These are phyloP conservation scores for Calephelis perditalis DNA, from an alignment of 2,888 invertebrate genomes.

Conservation along the genomic window DNA sequence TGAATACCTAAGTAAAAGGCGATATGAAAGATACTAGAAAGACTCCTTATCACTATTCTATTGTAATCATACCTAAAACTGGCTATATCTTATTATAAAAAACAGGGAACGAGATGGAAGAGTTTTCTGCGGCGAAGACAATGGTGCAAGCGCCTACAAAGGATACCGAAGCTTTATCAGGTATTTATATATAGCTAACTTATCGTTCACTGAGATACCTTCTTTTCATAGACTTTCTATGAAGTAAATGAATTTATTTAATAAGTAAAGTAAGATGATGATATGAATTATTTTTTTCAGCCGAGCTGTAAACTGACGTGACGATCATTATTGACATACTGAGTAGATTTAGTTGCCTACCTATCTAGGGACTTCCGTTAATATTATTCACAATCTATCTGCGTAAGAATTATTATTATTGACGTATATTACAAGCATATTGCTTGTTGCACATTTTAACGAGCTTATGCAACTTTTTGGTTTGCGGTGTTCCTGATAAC, in stretches of 20 bases:
- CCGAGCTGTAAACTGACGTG: constrained; percentile 1
- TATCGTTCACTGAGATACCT: constrained; percentile 2
- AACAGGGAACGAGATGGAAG: constrained; percentile 2
- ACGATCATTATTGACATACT: constrained; percentile 2
- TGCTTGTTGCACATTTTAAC: constrained; percentile 2
- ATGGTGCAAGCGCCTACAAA: constrained; percentile 2
- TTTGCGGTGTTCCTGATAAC: constrained; percentile 2
- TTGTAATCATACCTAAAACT: constrained; percentile 1
- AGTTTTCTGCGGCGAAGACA: background rate
- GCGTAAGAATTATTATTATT: constrained; percentile 1
- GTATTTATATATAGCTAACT: constrained; percentile 1
- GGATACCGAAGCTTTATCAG: constrained; percentile 2
- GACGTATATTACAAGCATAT: constrained; percentile 2
- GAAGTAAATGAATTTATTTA: constrained; percentile 3
- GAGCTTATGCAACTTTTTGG: constrained; percentile 2
- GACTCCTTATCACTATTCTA: constrained; percentile 1
- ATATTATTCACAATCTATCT: constrained; percentile 3
- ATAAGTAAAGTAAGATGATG: constrained; percentile 1
- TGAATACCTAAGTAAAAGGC: constrained; percentile 2
- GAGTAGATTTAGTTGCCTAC: constrained; percentile 1
- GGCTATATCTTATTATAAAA: constrained; percentile 1
- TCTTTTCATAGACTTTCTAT: constrained; percentile 2
- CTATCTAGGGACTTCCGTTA: background rate
- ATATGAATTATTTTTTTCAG: constrained; percentile 3
- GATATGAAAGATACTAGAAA: constrained; percentile 1